Evolutionary conservation across 2,888 invertebrate species (phyloP).

Genomic region (Watsonalla cultraria): DNA sequence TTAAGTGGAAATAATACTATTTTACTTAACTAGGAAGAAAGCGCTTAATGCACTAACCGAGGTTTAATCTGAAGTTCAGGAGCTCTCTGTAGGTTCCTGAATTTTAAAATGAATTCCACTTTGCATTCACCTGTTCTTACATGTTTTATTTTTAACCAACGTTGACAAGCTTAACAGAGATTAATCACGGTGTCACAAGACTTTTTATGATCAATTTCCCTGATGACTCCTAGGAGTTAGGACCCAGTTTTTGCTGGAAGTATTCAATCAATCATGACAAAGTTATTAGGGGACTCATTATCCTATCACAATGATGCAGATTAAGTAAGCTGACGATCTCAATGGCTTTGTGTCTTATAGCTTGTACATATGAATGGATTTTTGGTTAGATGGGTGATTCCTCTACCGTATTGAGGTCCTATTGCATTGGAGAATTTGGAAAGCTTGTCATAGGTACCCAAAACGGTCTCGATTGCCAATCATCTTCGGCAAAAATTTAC

Average conservation of each 20-base stretch:
- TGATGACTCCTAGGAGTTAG: neutral
- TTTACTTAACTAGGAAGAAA: constrained; percentile 10
- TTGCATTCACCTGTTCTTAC: no score
- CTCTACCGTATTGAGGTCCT: no score
- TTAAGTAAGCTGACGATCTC: neutral
- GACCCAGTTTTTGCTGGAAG: neutral
- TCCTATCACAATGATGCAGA: neutral
- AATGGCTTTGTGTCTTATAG: no score
- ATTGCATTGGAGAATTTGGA: no score
- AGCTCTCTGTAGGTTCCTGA: no score
- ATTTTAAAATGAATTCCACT: no score
- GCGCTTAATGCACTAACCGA: constrained; percentile 5
- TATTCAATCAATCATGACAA: neutral
- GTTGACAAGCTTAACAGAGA: neutral
- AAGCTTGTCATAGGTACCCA: no score
- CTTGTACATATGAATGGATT: no score
- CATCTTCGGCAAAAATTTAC: no score
- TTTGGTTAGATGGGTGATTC: no score
- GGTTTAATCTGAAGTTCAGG: constrained; percentile 1
- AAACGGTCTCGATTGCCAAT: no score
- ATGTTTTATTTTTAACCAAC: neutral
- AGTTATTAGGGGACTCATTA: neutral
- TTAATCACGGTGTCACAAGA: neutral
- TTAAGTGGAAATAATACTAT: constrained; percentile 10
- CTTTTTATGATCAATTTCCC: neutral